Conservation (phyloP, 2,113 vertebrate genomes). For the Motacilla tschutschensis region DNA sequence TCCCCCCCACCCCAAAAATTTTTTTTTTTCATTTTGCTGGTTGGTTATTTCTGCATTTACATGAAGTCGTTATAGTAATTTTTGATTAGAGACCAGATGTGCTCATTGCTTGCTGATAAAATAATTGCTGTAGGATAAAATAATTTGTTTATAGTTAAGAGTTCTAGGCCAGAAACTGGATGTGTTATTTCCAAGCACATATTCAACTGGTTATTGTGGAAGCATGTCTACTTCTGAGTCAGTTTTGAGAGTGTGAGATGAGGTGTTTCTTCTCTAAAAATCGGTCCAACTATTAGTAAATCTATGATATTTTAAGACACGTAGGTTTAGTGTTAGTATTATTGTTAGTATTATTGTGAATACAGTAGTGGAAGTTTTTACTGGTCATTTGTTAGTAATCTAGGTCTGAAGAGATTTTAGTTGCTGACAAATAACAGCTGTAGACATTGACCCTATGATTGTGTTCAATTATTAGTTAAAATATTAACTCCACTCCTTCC, state of each 20-base stretch:
- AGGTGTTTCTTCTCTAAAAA: not conserved
- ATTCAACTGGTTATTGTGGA: conserved; percentile 39
- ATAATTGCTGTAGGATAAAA: not conserved
- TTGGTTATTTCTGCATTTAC: not conserved
- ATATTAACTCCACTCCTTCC: not conserved
- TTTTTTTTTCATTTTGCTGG: not conserved
- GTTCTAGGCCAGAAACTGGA: conserved; percentile 11
- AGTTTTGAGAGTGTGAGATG: not conserved
- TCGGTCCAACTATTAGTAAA: not conserved
- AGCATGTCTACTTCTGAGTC: conserved; percentile 41
- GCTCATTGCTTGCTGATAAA: not conserved
- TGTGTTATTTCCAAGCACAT: conserved; percentile 56
- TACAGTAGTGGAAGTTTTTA: not conserved
- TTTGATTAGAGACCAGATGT: not conserved
- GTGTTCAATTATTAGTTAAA: not conserved
- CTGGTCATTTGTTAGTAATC: not conserved
- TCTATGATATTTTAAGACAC: not conserved
- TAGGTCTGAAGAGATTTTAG: not conserved
- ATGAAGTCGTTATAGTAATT: not conserved
- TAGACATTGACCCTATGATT: not conserved
- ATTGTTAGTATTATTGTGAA: not conserved
- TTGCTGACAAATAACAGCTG: not conserved
- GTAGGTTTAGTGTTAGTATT: not conserved
- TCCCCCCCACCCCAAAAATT: accelerated
- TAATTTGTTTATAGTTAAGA: not conserved